These are phyloP conservation scores for Prosapia bicincta DNA, from an alignment of 2,888 invertebrate genomes.

Conservation along the genomic window DNA sequence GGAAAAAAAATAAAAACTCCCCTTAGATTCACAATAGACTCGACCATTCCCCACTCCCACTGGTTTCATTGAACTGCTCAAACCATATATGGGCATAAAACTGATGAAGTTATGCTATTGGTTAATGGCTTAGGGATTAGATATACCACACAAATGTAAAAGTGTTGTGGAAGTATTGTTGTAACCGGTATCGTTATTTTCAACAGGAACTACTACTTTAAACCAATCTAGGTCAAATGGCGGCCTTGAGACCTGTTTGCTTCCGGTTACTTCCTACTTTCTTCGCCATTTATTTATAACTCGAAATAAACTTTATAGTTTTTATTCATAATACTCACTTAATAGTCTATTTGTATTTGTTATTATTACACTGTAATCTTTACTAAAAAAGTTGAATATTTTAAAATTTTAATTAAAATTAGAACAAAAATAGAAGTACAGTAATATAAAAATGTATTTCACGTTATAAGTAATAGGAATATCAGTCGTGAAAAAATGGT, in stretches of 20 bases:
- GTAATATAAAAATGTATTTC: too few species aligned
- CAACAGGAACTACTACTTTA: background rate
- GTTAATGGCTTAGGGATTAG: constrained; percentile 45
- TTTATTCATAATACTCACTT: too few species aligned
- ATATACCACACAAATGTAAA: background rate
- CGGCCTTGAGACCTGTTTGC: background rate
- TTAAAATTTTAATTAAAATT: too few species aligned
- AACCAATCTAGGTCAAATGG: background rate
- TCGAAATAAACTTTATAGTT: too few species aligned
- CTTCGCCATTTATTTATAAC: too few species aligned
- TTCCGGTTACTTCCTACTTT: too few species aligned
- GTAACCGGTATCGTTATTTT: background rate
- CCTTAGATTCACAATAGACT: background rate
- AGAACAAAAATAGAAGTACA: too few species aligned
- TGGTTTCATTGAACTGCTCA: constrained; percentile 48
- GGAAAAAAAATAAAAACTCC: background rate
- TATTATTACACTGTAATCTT: too few species aligned
- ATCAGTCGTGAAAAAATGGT: too few species aligned
- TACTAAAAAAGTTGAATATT: too few species aligned
- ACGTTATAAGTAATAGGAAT: too few species aligned
- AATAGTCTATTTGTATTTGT: too few species aligned
- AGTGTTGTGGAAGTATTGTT: background rate
- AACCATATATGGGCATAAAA: constrained; percentile 82
- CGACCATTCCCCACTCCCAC: background rate
- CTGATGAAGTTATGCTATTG: constrained; percentile 63